A percentile compares a stretch with the other conserved stretches of the same genome.
Conservation (phyloP, 2,113 vertebrate genomes). For the Cariama cristata region DNA sequence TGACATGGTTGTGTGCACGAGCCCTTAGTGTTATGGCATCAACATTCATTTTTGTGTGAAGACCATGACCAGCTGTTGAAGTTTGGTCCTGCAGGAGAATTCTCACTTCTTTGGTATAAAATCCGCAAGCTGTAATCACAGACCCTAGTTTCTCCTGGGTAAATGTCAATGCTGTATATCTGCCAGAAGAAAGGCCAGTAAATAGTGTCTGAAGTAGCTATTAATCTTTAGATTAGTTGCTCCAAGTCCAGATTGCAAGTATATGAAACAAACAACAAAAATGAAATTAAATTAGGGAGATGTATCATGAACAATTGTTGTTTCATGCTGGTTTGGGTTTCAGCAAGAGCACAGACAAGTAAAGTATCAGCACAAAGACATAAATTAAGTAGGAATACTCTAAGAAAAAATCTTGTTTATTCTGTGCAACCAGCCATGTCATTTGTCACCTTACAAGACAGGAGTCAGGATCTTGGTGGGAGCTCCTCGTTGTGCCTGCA, state of each 20-base stretch:
- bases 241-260: background rate
- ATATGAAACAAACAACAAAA: conserved; percentile 8
- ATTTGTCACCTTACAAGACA: background rate
- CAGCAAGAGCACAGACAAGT: background rate
- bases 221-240: conserved; percentile 21
- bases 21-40: too few relatives aligned
- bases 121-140: background rate
- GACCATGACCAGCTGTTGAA: background rate
- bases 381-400: background rate
- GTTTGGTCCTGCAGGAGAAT: background rate
- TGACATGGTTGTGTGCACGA: background rate
- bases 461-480: background rate
- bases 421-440: background rate
- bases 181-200: background rate
- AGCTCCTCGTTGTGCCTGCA: background rate
- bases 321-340: background rate
- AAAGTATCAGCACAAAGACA: background rate
- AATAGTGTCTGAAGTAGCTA: background rate
- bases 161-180: conserved; percentile 10
- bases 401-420: background rate
- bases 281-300: conserved; percentile 1
- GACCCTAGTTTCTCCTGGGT: background rate
- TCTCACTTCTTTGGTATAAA: background rate
- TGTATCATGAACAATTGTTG: background rate
- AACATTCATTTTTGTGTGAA: background rate